Evolutionary conservation across 2,797 vertebrate genomes (phyloP).

Genomic region (Xenentodon cancila): DNA sequence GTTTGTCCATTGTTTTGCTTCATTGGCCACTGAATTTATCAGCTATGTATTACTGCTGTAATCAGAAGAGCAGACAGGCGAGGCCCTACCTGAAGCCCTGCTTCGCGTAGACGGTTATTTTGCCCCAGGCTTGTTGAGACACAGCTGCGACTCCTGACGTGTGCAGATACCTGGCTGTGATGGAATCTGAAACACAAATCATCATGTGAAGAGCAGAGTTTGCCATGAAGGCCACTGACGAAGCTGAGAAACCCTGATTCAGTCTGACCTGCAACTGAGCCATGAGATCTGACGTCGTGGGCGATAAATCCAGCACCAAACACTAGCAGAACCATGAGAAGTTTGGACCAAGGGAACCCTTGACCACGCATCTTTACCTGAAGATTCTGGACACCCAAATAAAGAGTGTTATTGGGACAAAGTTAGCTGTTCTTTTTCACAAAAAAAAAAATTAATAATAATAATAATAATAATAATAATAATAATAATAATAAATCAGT

Average conservation of each 20-base stretch:
- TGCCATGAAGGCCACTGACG: fast-evolving
- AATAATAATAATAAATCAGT: no score
- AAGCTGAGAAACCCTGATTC: neutral
- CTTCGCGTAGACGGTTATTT: conserved; percentile 80
- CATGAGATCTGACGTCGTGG: conserved; percentile 85
- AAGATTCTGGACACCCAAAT: conserved; percentile 76
- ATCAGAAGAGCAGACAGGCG: no score
- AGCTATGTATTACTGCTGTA: no score
- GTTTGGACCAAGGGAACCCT: conserved; percentile 86
- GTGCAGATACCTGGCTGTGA: conserved; percentile 81
- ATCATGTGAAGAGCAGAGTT: neutral
- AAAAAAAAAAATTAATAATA: no score
- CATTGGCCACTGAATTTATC: no score
- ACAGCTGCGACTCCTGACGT: conserved; percentile 83
- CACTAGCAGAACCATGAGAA: conserved; percentile 86
- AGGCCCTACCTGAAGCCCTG: conserved; percentile 85
- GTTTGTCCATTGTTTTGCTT: no score
- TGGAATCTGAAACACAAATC: conserved; percentile 79
- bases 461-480: neutral
- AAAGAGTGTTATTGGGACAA: neutral
- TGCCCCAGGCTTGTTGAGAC: conserved; percentile 85
- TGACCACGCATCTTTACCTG: conserved; percentile 85
- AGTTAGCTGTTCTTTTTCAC: no score
- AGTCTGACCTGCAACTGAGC: conserved; percentile 86
- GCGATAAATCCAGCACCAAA: conserved; percentile 83